Evolutionary conservation across 1,140 invertebrate species (phyloP).

Genomic region (Euglossa dilemma): DNA sequence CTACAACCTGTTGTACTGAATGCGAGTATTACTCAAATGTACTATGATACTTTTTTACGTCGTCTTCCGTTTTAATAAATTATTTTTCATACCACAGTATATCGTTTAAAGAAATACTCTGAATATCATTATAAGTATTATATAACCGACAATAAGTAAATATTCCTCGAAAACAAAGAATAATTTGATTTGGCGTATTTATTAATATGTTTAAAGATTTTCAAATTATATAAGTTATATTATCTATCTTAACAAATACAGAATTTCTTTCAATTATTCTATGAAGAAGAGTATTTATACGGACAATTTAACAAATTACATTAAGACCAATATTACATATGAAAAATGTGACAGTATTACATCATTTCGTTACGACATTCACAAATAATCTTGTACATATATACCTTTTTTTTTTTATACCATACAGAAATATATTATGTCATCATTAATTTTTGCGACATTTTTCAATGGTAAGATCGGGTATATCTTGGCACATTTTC

Average conservation of each 20-base stretch:
- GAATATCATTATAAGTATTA: background rate
- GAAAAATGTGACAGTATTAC: slow-evolving; percentile 60
- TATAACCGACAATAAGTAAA: background rate
- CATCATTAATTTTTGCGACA: slow-evolving; percentile 8
- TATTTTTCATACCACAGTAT: background rate
- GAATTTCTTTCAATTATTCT: slow-evolving; percentile 29
- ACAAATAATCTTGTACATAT: slow-evolving; percentile 51
- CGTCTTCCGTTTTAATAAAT: slow-evolving; percentile 31
- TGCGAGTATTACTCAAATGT: slow-evolving; percentile 11
- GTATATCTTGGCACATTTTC: slow-evolving; percentile 62
- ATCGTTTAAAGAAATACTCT: background rate
- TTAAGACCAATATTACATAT: slow-evolving; percentile 35
- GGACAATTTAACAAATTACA: slow-evolving; percentile 37
- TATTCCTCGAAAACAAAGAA: background rate
- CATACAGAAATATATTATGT: slow-evolving; percentile 58
- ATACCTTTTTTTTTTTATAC: slow-evolving; percentile 36
- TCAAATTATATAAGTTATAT: background rate
- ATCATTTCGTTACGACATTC: slow-evolving; percentile 46
- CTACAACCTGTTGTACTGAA: slow-evolving; percentile 1
- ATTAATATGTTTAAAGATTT: background rate
- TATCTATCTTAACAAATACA: slow-evolving; percentile 35
- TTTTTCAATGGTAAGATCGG: slow-evolving; percentile 37
- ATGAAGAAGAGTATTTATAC: slow-evolving; percentile 25
- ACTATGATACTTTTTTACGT: slow-evolving; percentile 12
- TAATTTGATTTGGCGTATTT: background rate